Evolutionary conservation across 2,113 vertebrate species (phyloP).

Genomic region (Phocoena phocoena): DNA sequence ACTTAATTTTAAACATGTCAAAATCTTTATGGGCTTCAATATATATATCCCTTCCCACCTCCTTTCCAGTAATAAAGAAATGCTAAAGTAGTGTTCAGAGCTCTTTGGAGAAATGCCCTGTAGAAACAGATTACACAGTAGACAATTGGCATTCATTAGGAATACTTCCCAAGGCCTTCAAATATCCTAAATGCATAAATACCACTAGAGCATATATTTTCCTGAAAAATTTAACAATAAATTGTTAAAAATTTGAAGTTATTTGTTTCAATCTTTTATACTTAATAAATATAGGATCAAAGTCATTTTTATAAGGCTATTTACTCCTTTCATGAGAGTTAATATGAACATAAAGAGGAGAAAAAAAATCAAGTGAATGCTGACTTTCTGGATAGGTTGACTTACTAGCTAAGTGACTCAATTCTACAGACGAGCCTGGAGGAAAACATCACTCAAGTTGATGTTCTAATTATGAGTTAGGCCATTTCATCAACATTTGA

Average conservation of each 20-base stretch:
- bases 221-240: not conserved
- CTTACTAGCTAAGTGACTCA: not conserved
- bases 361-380: conserved; percentile 25
- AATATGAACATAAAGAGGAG: not conserved
- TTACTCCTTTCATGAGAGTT: not conserved
- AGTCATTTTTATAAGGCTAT: not conserved
- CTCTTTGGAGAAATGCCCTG: not conserved
- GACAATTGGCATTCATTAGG: not conserved
- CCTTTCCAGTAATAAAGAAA: not conserved
- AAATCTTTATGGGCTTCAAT: not conserved
- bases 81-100: not conserved
- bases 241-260: not conserved
- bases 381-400: not conserved
- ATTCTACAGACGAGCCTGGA: not conserved
- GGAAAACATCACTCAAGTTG: not conserved
- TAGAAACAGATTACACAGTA: not conserved
- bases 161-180: not conserved
- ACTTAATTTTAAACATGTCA: not conserved
- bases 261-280: not conserved
- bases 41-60: not conserved
- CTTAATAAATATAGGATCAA: not conserved
- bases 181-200: not conserved
- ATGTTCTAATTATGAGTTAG: conserved; percentile 1
- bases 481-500: not conserved
- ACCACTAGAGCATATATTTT: not conserved